Conservation (phyloP, 2,888 invertebrate genomes). For the Eilema sororculum region DNA sequence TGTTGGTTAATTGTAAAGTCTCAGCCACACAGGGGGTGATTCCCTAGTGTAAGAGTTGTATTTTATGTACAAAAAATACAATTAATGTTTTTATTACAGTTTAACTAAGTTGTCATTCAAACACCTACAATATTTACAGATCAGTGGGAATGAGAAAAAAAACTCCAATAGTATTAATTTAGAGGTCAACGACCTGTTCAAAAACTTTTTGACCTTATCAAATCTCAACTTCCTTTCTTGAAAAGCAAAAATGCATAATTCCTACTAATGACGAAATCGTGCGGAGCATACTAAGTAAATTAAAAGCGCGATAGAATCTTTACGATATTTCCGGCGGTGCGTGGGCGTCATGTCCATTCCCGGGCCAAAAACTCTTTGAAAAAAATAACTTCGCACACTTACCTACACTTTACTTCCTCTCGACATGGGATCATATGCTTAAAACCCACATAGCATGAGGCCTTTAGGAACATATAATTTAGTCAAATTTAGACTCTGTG, state of each 20-base stretch:
- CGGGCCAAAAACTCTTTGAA: constrained; percentile 60
- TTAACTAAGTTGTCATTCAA: not conserved
- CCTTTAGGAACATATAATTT: constrained; percentile 39
- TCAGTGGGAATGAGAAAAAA: constrained; percentile 32
- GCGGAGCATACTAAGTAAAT: constrained; percentile 68
- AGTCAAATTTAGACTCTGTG: constrained; percentile 57
- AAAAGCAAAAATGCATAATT: constrained; percentile 76
- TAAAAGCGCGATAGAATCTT: constrained; percentile 75
- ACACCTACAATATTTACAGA: constrained; percentile 32
- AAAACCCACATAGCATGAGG: constrained; percentile 62
- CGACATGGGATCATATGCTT: constrained; percentile 64
- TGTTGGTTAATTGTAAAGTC: not conserved
- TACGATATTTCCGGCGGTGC: constrained; percentile 78
- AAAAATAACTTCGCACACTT: constrained; percentile 73
- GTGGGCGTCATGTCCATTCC: constrained; percentile 76
- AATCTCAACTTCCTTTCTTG: constrained; percentile 71
- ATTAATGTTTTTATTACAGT: no score
- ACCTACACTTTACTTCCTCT: constrained; percentile 70
- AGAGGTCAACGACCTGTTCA: constrained; percentile 60
- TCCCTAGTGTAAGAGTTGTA: not conserved
- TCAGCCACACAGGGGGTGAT: not conserved
- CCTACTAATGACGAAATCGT: constrained; percentile 83
- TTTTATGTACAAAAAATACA: not conserved
- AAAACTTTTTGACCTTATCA: constrained; percentile 67
- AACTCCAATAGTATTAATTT: constrained; percentile 35